phyloP scores from a whole-genome alignment of 2,888 invertebrate genomes.

The Anorthoa munda region DNA sequence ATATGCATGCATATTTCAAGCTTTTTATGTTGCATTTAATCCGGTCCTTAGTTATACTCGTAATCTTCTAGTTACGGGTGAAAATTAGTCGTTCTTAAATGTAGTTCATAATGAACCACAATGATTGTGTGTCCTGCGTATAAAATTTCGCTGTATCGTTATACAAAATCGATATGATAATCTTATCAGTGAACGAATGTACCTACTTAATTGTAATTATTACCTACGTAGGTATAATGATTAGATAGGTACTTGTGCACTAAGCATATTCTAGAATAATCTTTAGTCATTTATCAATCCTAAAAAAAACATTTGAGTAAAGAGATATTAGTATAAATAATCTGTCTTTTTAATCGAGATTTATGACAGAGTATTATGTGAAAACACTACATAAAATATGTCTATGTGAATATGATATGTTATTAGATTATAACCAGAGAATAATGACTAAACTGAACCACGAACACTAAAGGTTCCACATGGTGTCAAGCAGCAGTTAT shows the following conservation, averaged over 20 bases:
- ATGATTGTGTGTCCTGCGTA: not conserved
- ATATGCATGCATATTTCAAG: no score
- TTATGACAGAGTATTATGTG: conserved; percentile 12
- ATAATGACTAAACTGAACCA: not conserved
- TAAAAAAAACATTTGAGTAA: not conserved
- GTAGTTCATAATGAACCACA: no score
- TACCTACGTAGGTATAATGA: not conserved
- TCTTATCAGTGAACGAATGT: conserved; percentile 24
- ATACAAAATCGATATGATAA: conserved; percentile 36
- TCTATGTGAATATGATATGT: no score
- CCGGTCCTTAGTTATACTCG: no score
- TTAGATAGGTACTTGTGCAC: conserved; percentile 43
- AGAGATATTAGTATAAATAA: conserved; percentile 15
- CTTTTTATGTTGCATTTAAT: no score
- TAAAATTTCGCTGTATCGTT: not conserved
- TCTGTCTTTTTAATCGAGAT: conserved; percentile 9
- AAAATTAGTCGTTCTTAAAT: not conserved
- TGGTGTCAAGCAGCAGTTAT: no score
- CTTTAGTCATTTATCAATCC: not conserved
- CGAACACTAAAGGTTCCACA: no score
- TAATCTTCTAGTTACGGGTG: not conserved
- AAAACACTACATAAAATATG: not conserved
- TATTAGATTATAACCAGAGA: not conserved
- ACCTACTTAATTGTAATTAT: not conserved
- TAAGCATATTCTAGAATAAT: conserved; percentile 30